These are phyloP conservation scores for Chaetodon trifasciatus DNA, from an alignment of 2,797 vertebrate species.

Conservation along the genomic window DNA sequence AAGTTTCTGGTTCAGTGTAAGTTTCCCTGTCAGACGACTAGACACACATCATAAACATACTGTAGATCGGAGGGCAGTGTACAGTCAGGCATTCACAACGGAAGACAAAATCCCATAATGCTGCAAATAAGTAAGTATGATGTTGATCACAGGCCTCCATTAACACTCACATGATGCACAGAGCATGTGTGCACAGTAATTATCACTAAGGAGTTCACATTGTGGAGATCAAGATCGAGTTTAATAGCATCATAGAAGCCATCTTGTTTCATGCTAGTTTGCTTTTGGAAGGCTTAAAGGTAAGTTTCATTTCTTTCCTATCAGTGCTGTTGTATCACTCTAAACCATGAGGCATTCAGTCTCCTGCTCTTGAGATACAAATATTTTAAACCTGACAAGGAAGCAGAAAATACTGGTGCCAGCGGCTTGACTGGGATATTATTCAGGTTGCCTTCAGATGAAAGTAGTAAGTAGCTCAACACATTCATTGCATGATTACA, in stretches of 20 bases:
- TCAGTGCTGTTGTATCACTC: slow-evolving; percentile 1
- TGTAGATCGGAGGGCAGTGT: not conserved
- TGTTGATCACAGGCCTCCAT: slow-evolving; percentile 10
- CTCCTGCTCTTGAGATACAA: not conserved
- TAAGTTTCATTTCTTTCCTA: slow-evolving; percentile 61
- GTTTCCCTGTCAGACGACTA: slow-evolving; percentile 14
- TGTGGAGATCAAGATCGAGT: slow-evolving; percentile 9
- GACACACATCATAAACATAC: slow-evolving; percentile 29
- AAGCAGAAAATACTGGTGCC: not conserved
- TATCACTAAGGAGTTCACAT: slow-evolving; percentile 5
- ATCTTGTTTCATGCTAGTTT: slow-evolving; percentile 23
- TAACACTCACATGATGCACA: slow-evolving; percentile 15
- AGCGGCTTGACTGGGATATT: slow-evolving; percentile 11
- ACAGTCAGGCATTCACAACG: slow-evolving; percentile 18
- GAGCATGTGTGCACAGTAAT: slow-evolving; percentile 17
- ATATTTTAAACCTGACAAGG: not conserved
- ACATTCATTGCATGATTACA: slow-evolving; percentile 18
- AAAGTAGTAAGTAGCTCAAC: slow-evolving; percentile 43
- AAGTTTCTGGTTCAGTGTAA: slow-evolving; percentile 36
- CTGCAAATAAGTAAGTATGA: slow-evolving; percentile 65
- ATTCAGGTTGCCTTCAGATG: slow-evolving; percentile 36
- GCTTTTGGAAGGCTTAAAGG: slow-evolving; percentile 50
- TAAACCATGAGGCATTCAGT: not conserved
- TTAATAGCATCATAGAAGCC: slow-evolving; percentile 16
- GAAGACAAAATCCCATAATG: slow-evolving; percentile 21